Evolutionary conservation across 2,888 invertebrate species (phyloP), one percentile per base, ranked within the genome.

Genomic region (Athetis lepigone): DNA sequence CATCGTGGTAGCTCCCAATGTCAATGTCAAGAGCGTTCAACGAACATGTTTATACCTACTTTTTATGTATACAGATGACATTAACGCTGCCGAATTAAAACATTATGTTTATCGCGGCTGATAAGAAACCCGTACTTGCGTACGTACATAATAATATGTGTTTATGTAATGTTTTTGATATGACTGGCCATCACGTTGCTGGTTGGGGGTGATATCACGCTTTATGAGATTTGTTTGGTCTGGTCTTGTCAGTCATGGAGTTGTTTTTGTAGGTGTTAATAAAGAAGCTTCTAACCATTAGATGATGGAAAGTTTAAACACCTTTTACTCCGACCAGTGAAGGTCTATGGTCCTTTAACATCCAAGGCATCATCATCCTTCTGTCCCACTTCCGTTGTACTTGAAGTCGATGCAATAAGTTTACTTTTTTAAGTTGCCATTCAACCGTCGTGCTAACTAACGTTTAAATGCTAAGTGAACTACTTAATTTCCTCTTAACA

Each of bases 21-120:
- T 88, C 88, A 88, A 85, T 87, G 88, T 81, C 88, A 86, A 83
- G 88, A 80, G 51, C 81, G 77, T 68, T 59, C 69, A 69, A 54
- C 62, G 74, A 59, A 62, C 64, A 77, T 70, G 51, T 75, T 45
- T 54, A 58, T 75, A 74, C 23, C 36, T 39, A 46, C 13, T 46
- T 50, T 77, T 59, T 67, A 46, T 70, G 55, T 78, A 70, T 61
- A 76, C 74, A 76, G 70, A 67, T 82, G 81, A 76, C 65, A 79
- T 77, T 64, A 55, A 19, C 55, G 36, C 55, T 55, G 63, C 65
- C 65, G 69, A 79, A 81, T 64, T 74, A 66, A 67, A 70, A 64
- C 42, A 79, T 71, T 67, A 57, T 60, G 59, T 45, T 77, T 66
- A 68, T 75, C 64, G 42, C 8, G 4, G 69, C 54, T 42, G 78